Evolutionary conservation across 2,113 vertebrate species (phyloP).

Genomic region (Eudyptes chrysolophus): DNA sequence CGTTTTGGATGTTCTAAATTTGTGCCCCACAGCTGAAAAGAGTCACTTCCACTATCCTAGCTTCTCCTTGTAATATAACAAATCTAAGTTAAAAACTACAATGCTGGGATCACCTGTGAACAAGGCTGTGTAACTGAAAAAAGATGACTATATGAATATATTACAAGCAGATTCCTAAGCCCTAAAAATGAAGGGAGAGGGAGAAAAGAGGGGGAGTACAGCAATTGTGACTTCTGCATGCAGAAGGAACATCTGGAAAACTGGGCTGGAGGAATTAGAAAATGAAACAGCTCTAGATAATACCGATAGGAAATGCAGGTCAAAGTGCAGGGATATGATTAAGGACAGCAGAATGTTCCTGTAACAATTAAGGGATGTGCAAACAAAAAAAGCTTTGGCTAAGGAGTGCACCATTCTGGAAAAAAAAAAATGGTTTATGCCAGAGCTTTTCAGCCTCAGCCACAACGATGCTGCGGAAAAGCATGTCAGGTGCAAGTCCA

Average conservation of each 20-base stretch:
- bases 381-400: slow-evolving; percentile 32
- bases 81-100: not conserved
- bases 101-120: not conserved
- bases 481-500: not conserved
- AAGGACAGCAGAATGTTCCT: slow-evolving; percentile 60
- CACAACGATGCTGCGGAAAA: not conserved
- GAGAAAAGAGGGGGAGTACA: not conserved
- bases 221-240: slow-evolving; percentile 3
- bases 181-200: not conserved
- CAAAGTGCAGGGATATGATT: slow-evolving; percentile 58
- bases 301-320: slow-evolving; percentile 50
- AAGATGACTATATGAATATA: not conserved
- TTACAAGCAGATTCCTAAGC: not conserved
- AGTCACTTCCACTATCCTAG: not conserved
- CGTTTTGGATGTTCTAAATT: not conserved
- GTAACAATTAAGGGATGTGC: slow-evolving; percentile 58
- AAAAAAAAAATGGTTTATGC: not conserved
- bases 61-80: not conserved
- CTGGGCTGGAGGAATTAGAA: slow-evolving; percentile 29
- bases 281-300: slow-evolving; percentile 24
- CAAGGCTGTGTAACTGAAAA: not conserved
- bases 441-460: not conserved
- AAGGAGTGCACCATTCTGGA: not conserved
- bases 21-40: not conserved
- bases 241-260: slow-evolving; percentile 53